Base-by-base conservation (phyloP, 2,888 invertebrate species). In the Colletes collaris region DNA sequence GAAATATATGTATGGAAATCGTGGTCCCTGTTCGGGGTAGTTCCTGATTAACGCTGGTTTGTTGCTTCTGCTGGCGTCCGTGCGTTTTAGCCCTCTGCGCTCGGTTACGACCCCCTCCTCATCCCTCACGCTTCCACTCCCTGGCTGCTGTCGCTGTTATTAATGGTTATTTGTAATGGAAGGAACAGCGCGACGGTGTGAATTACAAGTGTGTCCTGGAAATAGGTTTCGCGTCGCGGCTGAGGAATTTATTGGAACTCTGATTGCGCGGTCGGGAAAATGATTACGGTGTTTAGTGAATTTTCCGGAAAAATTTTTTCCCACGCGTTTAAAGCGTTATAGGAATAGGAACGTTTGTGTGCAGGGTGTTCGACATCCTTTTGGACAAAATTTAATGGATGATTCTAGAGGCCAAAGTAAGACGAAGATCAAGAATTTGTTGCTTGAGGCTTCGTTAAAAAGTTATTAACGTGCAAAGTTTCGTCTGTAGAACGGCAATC, bases 1-100 rank as follows among this genome's bases (percentile, higher is more conserved):
- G 75, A 68, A 81, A 79, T 80, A 53, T 67, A 68, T 64, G 67
- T 79, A 75, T 79, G 75, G 79, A 79, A 74, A 79, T 79, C 69
- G 49, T 19, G 7, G 11, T 11, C 44, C 13, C 49, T 16, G 10
- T 59, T 50, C 55, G 16, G 55, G 63, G 75, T 79, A 67, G 70
- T 50, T 58, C 8, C 65, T 66, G 81, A 81, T 79, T 81, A 75
- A 71, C 72, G 76, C 49, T 56, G 58, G 50, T 27, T 65, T 50
- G 52, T 13, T 27, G 62, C 49, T 37, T 56, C 58, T 13, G 63
- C 37, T 46, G 2, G 50, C 8, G 40, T 40, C 27, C 27, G 49
- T 19, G 60, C 69, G 60, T 79, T 63, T 53, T 3, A 16, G n/a
- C 11, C 16, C 66, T 52, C 53, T 16, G 19, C 67, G 16, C 11